Base-by-base conservation (phyloP, 2,888 invertebrate species). In the Apomyelois bistriatella region DNA sequence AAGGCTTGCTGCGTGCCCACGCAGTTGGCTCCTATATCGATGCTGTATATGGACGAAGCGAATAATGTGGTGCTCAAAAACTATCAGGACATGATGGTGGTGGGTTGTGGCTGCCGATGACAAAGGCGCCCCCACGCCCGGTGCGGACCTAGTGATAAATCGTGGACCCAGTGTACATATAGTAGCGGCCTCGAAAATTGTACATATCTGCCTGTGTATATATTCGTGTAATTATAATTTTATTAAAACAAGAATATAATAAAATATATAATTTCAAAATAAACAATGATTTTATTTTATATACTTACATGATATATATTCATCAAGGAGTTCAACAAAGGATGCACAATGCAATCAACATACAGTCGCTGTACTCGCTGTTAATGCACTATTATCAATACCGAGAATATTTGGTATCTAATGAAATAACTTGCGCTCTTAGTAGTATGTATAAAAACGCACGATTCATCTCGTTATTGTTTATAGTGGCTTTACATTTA, bases 21-120 rank as follows among this genome's bases (percentile, higher is more conserved):
- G 58, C 95, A 97, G 79, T 94, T 99, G 59, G 95, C 96, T 66
- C 94, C 97, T 62, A 97, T 99, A 73, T 97, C 98, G 58, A 97
- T 99, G 95, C 93, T 99, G 65, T 99, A 99, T 91, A 93, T 97
- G 81, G 98, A 99, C 90, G 96, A 97, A 87, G 94, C 95, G 85
- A 95, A 96, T 81, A 97, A 97, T 90, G 98, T 99, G 75, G 97
- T 98, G 81, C 93, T 99, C 74, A 99, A 99, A 91, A 98, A 97
- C 91, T 99, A 99, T 91, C 96, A 98, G 90, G 98, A 99, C 85
- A 99, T 99, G 99, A 95, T 97, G 71, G 99, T 99, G 61, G 94
- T 96, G 70, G 98, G 98, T 55, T 99, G 99, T 86, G 99, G 99
- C 55, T 99, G 99, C 92, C 96, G 98, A 93, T 99, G 93, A 93